Base-by-base conservation (phyloP, 2,113 vertebrate species). In the Falco punctatus region DNA sequence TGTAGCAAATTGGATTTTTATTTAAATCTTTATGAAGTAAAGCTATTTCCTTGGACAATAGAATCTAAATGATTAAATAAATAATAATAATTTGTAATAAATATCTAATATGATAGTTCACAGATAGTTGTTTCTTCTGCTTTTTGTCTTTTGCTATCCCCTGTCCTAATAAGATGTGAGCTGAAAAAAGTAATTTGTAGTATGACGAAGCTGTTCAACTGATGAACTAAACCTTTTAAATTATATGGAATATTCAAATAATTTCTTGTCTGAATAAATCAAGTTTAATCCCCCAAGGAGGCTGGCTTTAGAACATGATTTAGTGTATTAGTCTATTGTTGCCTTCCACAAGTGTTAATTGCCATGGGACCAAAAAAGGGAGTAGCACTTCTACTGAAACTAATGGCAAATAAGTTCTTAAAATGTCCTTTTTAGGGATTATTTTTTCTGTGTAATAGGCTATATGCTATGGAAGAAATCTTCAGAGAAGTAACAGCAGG, bases 11-110 rank as follows among this genome's bases (percentile, higher is more conserved):
- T 21, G 84, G 42, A 72, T 67, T 92, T 83, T 89, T 88, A 73
- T 58, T 89, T 64, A 30, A 87, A 35, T 97, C 75, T 79, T 90
- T 90, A 62, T 85, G n/a, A 74, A 67, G 23, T 79, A 90, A 87
- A 91, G 35, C 42, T 85, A 62, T 54, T 82, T 81, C 42, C 32
- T 95, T 3, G 1, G 27, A 58, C 75, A 90, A 92, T 10, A 30
- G 10, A 86, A 90, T 82, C 11, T 24, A 92, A 88, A 59, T 55
- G 0, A 85, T 78, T 85, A 48, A 92, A 42, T 87, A 51, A 73
- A 69, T 61, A 87, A 38, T 73, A 27, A 33, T 71, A 3, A 57
- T 59, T 87, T 84, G 59, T 75, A 75, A 58, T 70, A 93, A 81
- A 81, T 85, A 70, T 48, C n/a, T 71, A 59, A 32, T 5, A 35